These are phyloP conservation scores for Andrena bucephala DNA, from an alignment of 2,888 invertebrate genomes.

Conservation along the genomic window DNA sequence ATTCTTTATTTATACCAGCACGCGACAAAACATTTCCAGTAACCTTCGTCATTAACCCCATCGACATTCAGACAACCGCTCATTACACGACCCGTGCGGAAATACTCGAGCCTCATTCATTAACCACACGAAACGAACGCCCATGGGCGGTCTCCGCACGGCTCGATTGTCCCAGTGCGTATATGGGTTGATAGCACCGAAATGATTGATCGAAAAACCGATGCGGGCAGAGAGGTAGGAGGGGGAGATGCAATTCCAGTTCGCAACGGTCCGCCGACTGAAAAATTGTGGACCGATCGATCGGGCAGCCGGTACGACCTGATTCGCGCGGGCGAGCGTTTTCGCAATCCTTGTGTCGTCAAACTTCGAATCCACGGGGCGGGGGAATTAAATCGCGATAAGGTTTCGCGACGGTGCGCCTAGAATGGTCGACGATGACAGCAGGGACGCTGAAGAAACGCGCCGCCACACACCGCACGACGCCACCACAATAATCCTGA, in stretches of 20 bases:
- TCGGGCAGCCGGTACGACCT: slow-evolving; percentile 23
- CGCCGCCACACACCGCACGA: slow-evolving; percentile 9
- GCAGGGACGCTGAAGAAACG: slow-evolving; percentile 52
- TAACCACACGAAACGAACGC: no score
- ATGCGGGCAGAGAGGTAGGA: background rate
- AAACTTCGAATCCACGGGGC: slow-evolving; percentile 55
- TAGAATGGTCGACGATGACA: slow-evolving; percentile 41
- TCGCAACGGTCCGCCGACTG: background rate
- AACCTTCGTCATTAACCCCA: no score
- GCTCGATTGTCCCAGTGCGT: no score
- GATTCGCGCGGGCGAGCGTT: slow-evolving; percentile 45
- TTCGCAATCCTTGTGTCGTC: slow-evolving; percentile 55
- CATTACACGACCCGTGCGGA: no score
- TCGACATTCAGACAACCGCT: no score
- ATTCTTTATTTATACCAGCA: no score
- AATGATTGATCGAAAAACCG: background rate
- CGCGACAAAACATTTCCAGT: no score
- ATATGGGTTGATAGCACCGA: no score
- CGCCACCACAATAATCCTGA: slow-evolving; percentile 58
- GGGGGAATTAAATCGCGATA: slow-evolving; percentile 64
- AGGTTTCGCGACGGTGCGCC: slow-evolving; percentile 63
- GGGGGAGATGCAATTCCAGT: background rate
- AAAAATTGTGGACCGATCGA: slow-evolving; percentile 35
- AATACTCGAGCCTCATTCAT: no score
- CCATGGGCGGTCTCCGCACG: no score